Percentiles rank a stretch among this genome's conserved stretches.
Evolutionary conservation across 1,140 invertebrate genomes (phyloP).

Genomic region (Pseudomyrmex concolor): DNA sequence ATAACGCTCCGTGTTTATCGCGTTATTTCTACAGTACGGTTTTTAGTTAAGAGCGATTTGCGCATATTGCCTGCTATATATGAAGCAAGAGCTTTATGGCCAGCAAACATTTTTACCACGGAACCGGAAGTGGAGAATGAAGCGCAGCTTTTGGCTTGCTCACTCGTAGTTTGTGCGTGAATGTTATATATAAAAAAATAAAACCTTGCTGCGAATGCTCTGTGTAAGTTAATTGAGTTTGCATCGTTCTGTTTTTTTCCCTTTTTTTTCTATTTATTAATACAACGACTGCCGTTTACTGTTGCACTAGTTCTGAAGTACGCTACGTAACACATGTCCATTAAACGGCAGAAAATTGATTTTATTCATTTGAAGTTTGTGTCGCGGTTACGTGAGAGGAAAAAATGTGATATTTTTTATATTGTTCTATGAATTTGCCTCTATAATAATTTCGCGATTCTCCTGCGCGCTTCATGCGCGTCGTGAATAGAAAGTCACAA

Average conservation of each 20-base stretch:
- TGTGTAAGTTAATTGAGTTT: slow-evolving; percentile 59
- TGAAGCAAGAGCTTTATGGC: slow-evolving; percentile 26
- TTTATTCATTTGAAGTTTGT: slow-evolving; percentile 12
- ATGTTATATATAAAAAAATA: slow-evolving; percentile 22
- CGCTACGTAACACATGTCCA: slow-evolving; percentile 28
- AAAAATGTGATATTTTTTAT: slow-evolving; percentile 11
- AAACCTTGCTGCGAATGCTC: slow-evolving; percentile 26
- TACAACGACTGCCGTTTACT: not conserved
- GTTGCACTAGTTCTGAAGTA: slow-evolving; percentile 13
- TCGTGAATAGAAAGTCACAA: too few relatives aligned
- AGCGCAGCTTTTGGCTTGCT: not conserved
- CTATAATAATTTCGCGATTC: slow-evolving; percentile 3
- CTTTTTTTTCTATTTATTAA: not conserved
- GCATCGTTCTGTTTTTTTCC: slow-evolving; percentile 24
- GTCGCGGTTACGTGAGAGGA: not conserved
- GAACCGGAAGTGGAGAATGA: slow-evolving; percentile 36
- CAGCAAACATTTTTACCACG: slow-evolving; percentile 32
- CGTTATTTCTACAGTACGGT: slow-evolving; percentile 10
- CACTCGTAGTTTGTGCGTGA: slow-evolving; percentile 7
- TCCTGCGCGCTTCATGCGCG: not conserved
- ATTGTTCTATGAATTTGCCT: not conserved
- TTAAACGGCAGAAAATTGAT: slow-evolving; percentile 53
- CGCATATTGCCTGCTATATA: not conserved
- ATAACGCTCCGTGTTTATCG: not conserved
- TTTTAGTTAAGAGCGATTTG: slow-evolving; percentile 28